Percentiles rank a stretch among this genome's conserved stretches.
Evolutionary conservation across 2,797 vertebrate genomes (phyloP).

Genomic region (Xenentodon cancila): DNA sequence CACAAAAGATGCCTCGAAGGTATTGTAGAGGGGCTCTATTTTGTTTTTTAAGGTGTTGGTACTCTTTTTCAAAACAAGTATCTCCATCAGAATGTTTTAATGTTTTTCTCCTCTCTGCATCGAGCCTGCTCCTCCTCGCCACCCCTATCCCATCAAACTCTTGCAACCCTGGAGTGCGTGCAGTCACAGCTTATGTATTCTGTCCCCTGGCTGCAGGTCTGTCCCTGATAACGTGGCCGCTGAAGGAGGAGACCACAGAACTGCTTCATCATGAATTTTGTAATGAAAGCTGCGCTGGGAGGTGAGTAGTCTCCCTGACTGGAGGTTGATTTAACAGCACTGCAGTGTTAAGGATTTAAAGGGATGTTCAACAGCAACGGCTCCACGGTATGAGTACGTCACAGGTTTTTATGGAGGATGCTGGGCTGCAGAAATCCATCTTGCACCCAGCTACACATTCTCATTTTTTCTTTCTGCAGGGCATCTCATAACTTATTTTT

Average conservation of each 20-base stretch:
- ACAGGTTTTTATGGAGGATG: constrained; percentile 24
- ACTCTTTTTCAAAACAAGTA: background rate
- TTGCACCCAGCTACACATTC: constrained; percentile 41
- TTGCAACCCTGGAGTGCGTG: constrained; percentile 19
- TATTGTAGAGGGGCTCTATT: no score
- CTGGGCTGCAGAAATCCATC: constrained; percentile 38
- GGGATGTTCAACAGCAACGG: constrained; percentile 40
- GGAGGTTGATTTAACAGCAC: constrained; percentile 76
- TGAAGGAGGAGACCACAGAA: constrained; percentile 77
- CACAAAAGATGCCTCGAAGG: no score
- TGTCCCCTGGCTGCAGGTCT: constrained; percentile 67
- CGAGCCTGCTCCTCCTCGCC: constrained; percentile 15
- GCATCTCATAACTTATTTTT: constrained; percentile 10
- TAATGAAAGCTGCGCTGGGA: constrained; percentile 95
- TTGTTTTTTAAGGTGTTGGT: no score
- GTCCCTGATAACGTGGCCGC: constrained; percentile 59
- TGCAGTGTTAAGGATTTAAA: constrained; percentile 75
- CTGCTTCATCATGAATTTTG: constrained; percentile 92
- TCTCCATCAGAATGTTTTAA: background rate
- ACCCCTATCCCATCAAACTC: constrained; percentile 45
- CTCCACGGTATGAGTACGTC: constrained; percentile 10
- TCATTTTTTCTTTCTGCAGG: constrained; percentile 5
- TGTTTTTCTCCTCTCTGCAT: constrained; percentile 16
- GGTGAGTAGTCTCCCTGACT: constrained; percentile 83
- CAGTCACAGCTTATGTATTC: constrained; percentile 54